Conservation (phyloP, 2,888 invertebrate species). For the Limnephilus rhombicus region DNA sequence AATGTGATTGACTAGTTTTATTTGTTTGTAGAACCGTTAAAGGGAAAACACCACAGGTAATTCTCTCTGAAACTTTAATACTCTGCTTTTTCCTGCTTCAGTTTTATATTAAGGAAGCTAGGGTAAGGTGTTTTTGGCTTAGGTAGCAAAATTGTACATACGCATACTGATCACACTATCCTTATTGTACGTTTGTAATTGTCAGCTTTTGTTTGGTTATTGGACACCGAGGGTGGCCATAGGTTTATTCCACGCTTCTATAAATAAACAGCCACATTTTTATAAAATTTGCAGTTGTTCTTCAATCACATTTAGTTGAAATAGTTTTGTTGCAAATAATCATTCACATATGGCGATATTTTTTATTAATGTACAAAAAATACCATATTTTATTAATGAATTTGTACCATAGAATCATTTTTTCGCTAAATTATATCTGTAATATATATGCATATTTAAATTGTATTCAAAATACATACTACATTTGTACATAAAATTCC, state of each 20-base stretch:
- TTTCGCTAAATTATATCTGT: neutral
- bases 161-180: no score
- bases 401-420: neutral
- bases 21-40: neutral
- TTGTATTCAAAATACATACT: neutral
- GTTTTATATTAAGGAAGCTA: no score
- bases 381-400: neutral
- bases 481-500: slow-evolving; percentile 22
- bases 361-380: neutral
- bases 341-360: neutral
- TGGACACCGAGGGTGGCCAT: no score
- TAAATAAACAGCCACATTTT: no score
- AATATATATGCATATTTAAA: slow-evolving; percentile 23
- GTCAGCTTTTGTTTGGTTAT: no score
- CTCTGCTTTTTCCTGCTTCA: neutral
- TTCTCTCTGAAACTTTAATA: neutral
- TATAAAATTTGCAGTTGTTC: neutral
- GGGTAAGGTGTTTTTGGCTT: no score
- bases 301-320: slow-evolving; percentile 23
- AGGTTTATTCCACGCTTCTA: no score
- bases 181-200: no score
- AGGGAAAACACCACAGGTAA: no score
- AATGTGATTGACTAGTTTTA: slow-evolving; percentile 34
- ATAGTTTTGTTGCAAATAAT: neutral
- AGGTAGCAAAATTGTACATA: no score